phyloP scores from a whole-genome alignment of 2,797 vertebrate species.

The Clarias pachynema region DNA sequence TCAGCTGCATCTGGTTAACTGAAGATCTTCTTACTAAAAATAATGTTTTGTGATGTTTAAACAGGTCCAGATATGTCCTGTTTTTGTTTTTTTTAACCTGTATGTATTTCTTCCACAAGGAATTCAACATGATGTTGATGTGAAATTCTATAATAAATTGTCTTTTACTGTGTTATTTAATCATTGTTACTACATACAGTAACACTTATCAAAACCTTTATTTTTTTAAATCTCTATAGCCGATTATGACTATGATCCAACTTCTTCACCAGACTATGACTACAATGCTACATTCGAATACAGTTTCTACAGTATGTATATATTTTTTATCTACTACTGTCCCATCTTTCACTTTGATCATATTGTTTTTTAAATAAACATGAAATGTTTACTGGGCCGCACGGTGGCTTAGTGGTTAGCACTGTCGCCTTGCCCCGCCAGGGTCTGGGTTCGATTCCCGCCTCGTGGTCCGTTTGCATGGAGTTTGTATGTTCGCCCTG shows the following conservation, averaged over 20 bases:
- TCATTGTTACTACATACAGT: neutral
- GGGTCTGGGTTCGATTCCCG: no score
- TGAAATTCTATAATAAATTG: neutral
- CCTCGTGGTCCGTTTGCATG: no score
- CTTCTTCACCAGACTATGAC: conserved; percentile 64
- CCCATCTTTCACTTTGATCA: neutral
- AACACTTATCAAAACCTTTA: neutral
- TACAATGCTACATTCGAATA: conserved; percentile 68
- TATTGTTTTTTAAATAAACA: neutral
- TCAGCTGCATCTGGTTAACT: neutral
- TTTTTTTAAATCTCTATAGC: conserved; percentile 34
- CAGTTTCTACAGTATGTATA: conserved; percentile 72
- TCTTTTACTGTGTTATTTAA: neutral
- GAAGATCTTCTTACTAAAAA: neutral
- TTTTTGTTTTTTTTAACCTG: neutral
- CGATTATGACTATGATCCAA: conserved; percentile 46
- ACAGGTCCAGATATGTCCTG: neutral
- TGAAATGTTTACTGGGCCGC: no score
- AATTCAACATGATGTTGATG: neutral
- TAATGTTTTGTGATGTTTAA: neutral
- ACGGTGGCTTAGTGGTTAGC: no score
- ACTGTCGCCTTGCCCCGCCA: no score
- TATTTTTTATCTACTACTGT: neutral
- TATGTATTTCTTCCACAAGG: neutral
- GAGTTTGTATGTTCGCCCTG: no score